phyloP scores from a whole-genome alignment of 1,140 invertebrate species.

The Rhopalosiphum maidis region DNA sequence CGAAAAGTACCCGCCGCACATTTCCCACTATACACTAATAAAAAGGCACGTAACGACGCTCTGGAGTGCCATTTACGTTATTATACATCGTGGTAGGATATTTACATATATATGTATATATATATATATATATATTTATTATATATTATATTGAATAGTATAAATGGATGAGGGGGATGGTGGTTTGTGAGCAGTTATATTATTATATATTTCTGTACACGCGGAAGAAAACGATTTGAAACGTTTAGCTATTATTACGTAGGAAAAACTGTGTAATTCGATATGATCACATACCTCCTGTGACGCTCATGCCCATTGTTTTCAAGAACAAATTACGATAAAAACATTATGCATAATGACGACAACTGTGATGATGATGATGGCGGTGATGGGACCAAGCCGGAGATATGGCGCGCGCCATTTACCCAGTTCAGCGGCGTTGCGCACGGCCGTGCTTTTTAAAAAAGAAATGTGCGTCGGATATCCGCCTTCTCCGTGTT shows the following conservation, averaged over 20 bases:
- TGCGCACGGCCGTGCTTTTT: neutral
- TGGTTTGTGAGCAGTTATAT: neutral
- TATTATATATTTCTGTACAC: neutral
- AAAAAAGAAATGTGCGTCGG: conserved; percentile 48
- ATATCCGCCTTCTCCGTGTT: conserved; percentile 50
- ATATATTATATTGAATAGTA: neutral
- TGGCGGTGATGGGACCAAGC: neutral
- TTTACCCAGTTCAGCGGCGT: neutral
- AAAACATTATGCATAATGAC: neutral
- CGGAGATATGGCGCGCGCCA: neutral
- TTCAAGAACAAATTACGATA: neutral
- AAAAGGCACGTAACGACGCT: conserved; percentile 19
- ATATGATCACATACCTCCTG: neutral
- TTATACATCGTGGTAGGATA: neutral
- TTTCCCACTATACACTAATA: neutral
- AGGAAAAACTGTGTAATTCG: neutral
- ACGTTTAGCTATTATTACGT: neutral
- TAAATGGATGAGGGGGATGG: neutral
- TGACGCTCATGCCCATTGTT: neutral
- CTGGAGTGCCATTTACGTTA: conserved; percentile 13
- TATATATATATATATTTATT: neutral
- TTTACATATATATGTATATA: neutral
- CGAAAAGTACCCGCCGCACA: neutral
- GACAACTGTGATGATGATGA: neutral
- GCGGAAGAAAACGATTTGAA: neutral